Percentiles rank a stretch among this genome's conserved stretches.
phyloP scores from a whole-genome alignment of 1,140 invertebrate genomes.

The Teleopsis dalmanni region DNA sequence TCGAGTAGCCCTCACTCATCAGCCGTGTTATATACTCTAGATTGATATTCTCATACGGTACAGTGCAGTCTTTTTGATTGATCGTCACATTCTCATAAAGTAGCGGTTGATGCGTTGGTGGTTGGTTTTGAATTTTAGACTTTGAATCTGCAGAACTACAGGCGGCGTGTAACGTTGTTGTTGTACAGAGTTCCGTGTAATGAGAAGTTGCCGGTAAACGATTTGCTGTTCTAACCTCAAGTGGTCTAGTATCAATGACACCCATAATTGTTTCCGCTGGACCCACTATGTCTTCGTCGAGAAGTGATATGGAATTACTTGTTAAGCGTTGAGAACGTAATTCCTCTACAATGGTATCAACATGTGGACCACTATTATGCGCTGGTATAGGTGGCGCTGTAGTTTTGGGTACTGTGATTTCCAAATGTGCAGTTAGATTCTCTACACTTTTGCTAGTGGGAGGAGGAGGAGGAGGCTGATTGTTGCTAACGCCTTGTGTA shows the following conservation, averaged over 20 bases:
- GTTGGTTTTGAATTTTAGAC: constrained; percentile 7
- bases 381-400: constrained; percentile 42
- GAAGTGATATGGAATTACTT: constrained; percentile 19
- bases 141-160: constrained; percentile 5
- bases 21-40: constrained; percentile 82
- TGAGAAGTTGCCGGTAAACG: constrained; percentile 15
- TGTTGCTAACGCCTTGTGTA: background rate
- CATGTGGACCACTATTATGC: constrained; percentile 24
- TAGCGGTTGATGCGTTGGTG: constrained; percentile 24
- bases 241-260: constrained; percentile 53
- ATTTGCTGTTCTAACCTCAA: constrained; percentile 29
- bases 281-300: constrained; percentile 47
- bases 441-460: constrained; percentile 23
- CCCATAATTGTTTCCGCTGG: constrained; percentile 60
- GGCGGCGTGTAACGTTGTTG: constrained; percentile 14
- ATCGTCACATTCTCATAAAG: constrained; percentile 43
- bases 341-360: constrained; percentile 34
- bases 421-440: constrained; percentile 24
- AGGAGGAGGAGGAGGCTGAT: background rate
- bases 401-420: constrained; percentile 26
- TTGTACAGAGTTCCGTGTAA: constrained; percentile 34
- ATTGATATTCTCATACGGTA: constrained; percentile 80
- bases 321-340: constrained; percentile 25
- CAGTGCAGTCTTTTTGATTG: constrained; percentile 45
- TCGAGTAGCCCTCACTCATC: constrained; percentile 80